A percentile compares a stretch with the other conserved stretches of the same genome.
Evolutionary conservation across 2,113 vertebrate genomes (phyloP).

Genomic region (Struthidea cinerea): DNA sequence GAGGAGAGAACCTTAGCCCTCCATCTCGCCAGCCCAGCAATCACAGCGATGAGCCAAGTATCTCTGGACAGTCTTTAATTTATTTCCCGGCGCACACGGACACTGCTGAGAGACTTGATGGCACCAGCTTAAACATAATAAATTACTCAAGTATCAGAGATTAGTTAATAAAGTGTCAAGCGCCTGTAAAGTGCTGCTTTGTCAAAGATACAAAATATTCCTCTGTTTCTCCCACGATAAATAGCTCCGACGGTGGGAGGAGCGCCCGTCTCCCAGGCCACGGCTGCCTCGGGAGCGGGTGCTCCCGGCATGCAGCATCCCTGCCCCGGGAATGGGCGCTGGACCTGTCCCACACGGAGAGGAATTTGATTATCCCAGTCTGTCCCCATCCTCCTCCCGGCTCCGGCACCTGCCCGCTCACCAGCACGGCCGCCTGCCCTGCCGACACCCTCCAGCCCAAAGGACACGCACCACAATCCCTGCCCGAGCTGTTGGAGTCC

Average conservation of each 20-base stretch:
- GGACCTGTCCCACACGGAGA: accelerated
- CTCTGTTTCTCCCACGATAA: conserved; percentile 36
- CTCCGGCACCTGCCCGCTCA: neutral
- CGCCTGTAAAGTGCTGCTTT: conserved; percentile 62
- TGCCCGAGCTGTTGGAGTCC: neutral
- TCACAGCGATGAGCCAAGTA: conserved; percentile 72
- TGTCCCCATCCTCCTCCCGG: neutral
- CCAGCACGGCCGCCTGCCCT: neutral
- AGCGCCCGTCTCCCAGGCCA: accelerated
- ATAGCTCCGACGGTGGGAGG: neutral
- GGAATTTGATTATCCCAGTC: accelerated
- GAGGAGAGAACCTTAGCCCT: conserved; percentile 71
- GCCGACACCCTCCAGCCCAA: neutral
- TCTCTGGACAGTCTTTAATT: conserved; percentile 78
- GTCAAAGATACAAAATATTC: conserved; percentile 60
- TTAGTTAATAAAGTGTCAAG: conserved; percentile 76
- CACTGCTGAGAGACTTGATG: conserved; percentile 74
- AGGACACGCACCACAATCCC: accelerated
- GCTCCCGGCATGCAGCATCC: accelerated
- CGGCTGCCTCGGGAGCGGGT: accelerated
- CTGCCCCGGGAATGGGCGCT: accelerated
- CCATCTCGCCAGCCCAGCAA: conserved; percentile 70
- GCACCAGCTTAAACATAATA: conserved; percentile 78
- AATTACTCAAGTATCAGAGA: conserved; percentile 77
- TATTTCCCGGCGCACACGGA: conserved; percentile 69